phyloP scores from a whole-genome alignment of 2,888 invertebrate genomes.

The Gandaritis pyraliata region DNA sequence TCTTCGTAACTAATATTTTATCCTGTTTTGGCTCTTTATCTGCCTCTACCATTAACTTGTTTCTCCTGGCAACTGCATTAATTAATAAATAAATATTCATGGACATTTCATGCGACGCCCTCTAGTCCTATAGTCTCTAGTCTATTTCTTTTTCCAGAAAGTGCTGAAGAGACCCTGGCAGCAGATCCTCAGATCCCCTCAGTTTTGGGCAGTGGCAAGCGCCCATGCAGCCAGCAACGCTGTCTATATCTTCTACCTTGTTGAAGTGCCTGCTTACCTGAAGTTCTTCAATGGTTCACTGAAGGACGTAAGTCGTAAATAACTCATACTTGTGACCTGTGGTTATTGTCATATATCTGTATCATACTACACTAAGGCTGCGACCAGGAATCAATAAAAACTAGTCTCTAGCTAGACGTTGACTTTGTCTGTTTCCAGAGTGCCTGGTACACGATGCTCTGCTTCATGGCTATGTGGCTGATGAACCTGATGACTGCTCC shows the following conservation, averaged over 20 bases:
- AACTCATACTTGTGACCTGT: not conserved
- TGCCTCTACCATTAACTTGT: too few species aligned
- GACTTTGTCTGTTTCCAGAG: slow-evolving; percentile 52
- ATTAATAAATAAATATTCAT: not conserved
- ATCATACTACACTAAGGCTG: too few species aligned
- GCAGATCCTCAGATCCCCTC: slow-evolving; percentile 54
- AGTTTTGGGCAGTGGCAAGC: slow-evolving; percentile 63
- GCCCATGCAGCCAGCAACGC: slow-evolving; percentile 64
- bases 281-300: slow-evolving; percentile 50
- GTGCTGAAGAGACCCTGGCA: slow-evolving; percentile 60
- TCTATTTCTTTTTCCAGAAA: slow-evolving; percentile 58
- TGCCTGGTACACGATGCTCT: slow-evolving; percentile 53
- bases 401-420: too few species aligned
- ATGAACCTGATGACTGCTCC: slow-evolving; percentile 54
- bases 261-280: slow-evolving; percentile 60
- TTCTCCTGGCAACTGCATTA: too few species aligned
- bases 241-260: slow-evolving; percentile 64
- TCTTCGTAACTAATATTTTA: not conserved
- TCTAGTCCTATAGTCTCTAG: too few species aligned
- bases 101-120: too few species aligned
- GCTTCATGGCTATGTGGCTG: slow-evolving; percentile 57
- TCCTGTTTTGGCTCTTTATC: too few species aligned
- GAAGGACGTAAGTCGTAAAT: slow-evolving; percentile 54
- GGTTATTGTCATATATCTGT: too few species aligned
- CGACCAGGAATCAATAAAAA: too few species aligned